phyloP scores from a whole-genome alignment of 2,113 vertebrate genomes.

The Hystrix brachyura region DNA sequence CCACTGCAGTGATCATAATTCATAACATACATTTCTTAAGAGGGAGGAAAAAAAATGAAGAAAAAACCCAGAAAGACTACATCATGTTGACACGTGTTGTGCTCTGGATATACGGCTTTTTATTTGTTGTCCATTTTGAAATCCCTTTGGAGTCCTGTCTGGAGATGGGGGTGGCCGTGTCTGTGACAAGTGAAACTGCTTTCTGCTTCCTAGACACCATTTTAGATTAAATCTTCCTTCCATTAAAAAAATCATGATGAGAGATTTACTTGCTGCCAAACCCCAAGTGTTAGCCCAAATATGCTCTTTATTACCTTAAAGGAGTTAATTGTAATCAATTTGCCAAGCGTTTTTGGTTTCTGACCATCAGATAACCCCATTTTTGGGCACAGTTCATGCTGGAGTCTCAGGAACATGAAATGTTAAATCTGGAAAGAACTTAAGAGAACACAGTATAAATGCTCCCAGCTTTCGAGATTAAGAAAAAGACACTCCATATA shows the following conservation, averaged over 20 bases:
- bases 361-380: slow-evolving; percentile 62
- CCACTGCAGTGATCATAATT: slow-evolving; percentile 74
- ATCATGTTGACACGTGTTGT: slow-evolving; percentile 37
- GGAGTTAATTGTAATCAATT: slow-evolving; percentile 74
- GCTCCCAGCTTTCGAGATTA: slow-evolving; percentile 35
- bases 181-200: not conserved
- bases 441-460: not conserved
- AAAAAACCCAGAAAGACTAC: slow-evolving; percentile 58
- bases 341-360: slow-evolving; percentile 37
- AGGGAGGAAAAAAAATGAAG: slow-evolving; percentile 48
- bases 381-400: slow-evolving; percentile 38
- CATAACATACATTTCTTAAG: slow-evolving; percentile 79
- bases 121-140: slow-evolving; percentile 45
- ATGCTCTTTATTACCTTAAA: slow-evolving; percentile 67
- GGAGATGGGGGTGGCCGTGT: not conserved
- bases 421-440: slow-evolving; percentile 58
- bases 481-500: slow-evolving; percentile 36
- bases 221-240: slow-evolving; percentile 41
- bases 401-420: slow-evolving; percentile 59
- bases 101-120: not conserved
- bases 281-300: slow-evolving; percentile 55
- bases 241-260: slow-evolving; percentile 44
- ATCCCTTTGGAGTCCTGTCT: not conserved
- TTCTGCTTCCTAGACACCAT: not conserved
- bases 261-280: slow-evolving; percentile 53